A percentile compares a stretch with the other conserved stretches of the same genome.
phyloP scores from a whole-genome alignment of 2,888 invertebrate species.

The Tholera decimalis region DNA sequence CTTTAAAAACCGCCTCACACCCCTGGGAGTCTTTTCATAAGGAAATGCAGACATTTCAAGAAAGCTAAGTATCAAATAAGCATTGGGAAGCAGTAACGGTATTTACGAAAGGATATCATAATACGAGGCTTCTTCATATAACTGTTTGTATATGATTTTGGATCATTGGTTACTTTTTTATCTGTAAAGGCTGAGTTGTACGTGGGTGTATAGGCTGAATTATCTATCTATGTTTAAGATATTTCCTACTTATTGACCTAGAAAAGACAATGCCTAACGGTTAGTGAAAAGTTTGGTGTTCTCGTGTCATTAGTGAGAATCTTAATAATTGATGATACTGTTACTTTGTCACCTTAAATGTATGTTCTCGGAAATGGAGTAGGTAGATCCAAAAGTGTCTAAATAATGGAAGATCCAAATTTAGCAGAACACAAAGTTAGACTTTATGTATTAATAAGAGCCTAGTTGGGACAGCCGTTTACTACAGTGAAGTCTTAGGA shows the following conservation, averaged over 20 bases:
- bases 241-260: constrained; percentile 29
- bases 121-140: constrained; percentile 67
- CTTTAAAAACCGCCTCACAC: constrained; percentile 84
- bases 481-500: not conserved
- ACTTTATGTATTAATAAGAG: not conserved
- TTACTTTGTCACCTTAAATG: not conserved
- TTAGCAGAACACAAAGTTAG: not conserved
- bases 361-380: not conserved
- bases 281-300: constrained; percentile 7
- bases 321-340: constrained; percentile 14
- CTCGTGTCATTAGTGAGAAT: constrained; percentile 20
- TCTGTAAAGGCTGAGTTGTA: constrained; percentile 6
- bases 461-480: not conserved
- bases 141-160: constrained; percentile 61
- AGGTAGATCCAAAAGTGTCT: not conserved
- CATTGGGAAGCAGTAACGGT: constrained; percentile 81
- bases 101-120: constrained; percentile 82
- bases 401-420: not conserved
- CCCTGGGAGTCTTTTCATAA: constrained; percentile 89
- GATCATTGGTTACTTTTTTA: constrained; percentile 39
- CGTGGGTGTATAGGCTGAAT: constrained; percentile 42
- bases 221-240: constrained; percentile 18
- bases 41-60: constrained; percentile 91
- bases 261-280: constrained; percentile 51
- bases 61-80: constrained; percentile 89